A percentile compares a stretch with the other conserved stretches of the same genome.
Conservation (phyloP, 1,140 invertebrate genomes). For the Saxidomus purpurata region DNA sequence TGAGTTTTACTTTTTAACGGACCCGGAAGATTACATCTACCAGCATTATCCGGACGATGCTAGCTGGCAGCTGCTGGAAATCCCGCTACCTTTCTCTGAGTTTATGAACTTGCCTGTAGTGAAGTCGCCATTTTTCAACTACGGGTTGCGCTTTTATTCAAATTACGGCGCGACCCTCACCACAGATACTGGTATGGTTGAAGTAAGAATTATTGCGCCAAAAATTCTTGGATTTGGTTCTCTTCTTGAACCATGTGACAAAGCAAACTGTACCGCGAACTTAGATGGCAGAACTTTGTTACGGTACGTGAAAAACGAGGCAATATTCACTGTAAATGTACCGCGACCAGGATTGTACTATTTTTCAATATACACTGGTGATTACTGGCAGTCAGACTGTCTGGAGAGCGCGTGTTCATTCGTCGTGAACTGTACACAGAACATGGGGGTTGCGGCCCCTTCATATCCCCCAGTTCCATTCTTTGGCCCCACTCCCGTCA, state of each 20-base stretch:
- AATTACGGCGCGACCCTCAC: conserved; percentile 82
- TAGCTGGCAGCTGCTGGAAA: conserved; percentile 88
- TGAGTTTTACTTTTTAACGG: conserved; percentile 88
- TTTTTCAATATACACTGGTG: conserved; percentile 83
- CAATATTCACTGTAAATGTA: conserved; percentile 82
- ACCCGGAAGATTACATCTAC: conserved; percentile 88
- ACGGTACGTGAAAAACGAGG: conserved; percentile 82
- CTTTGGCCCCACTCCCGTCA: conserved; percentile 83
- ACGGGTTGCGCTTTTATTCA: conserved; percentile 81
- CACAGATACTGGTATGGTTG: conserved; percentile 82
- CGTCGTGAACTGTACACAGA: conserved; percentile 79
- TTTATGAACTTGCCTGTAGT: conserved; percentile 87
- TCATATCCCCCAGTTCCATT: conserved; percentile 83
- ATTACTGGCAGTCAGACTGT: conserved; percentile 84
- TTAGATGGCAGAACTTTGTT: conserved; percentile 82
- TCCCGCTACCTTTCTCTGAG: conserved; percentile 87
- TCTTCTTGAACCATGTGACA: conserved; percentile 80
- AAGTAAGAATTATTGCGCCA: conserved; percentile 81
- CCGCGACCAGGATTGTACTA: conserved; percentile 83
- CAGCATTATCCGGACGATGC: conserved; percentile 88
- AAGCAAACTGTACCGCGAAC: conserved; percentile 74
- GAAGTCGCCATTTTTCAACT: conserved; percentile 85
- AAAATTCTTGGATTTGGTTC: conserved; percentile 83
- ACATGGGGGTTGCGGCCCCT: conserved; percentile 75
- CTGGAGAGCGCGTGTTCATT: conserved; percentile 85